Evolutionary conservation across 2,888 invertebrate species (phyloP), one percentile per base, ranked within the genome.

Genomic region (Cryptocephalus primarius): DNA sequence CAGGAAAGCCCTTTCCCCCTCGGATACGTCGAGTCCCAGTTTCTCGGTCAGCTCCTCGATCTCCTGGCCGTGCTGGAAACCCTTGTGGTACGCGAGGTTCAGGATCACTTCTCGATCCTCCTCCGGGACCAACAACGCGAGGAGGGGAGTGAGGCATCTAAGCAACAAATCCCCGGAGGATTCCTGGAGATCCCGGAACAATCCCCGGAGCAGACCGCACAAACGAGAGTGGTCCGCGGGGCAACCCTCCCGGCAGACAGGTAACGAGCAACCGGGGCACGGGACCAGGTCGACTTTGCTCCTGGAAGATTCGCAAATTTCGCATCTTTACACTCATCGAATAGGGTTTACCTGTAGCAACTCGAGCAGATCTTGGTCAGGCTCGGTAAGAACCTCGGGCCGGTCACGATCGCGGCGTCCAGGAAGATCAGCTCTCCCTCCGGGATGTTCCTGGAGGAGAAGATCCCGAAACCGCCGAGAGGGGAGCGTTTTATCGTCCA

Each of bases 381-480:
- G 46, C 61, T 62, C 44, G 69, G 69, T 44, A 75, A 72, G 34
- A 76, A 73, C 40, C 84, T 76, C 0, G 86, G 85, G 0, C 88
- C 88, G 43, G 78, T 66, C 39, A 88, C 72, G 39, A 88, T 66
- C 1, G 88, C 82, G 45, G 72, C 73, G 63, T 88, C 88, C 9
- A 75, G 72, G 60, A 83, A 86, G 43, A 89, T 76, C 32, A 83
- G 65, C 66, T 87, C 85, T 36, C 85, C 85, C 32, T 73, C 63
- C 47, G 70, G 65, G 39, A 88, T 80, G 60, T 85, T 78, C 51
- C 78, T 74, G 3, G 72, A 76, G 12, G 87, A 83, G 55, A 87
- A 76, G 2, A 88, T 64, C 2, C 88, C 88, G 14, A 85, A 79
- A 8, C 87, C 88, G 40, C 81, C 79, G 8, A 82, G 62, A 12